These are phyloP conservation scores for Rostratula benghalensis DNA, from an alignment of 2,113 vertebrate genomes.

Conservation along the genomic window DNA sequence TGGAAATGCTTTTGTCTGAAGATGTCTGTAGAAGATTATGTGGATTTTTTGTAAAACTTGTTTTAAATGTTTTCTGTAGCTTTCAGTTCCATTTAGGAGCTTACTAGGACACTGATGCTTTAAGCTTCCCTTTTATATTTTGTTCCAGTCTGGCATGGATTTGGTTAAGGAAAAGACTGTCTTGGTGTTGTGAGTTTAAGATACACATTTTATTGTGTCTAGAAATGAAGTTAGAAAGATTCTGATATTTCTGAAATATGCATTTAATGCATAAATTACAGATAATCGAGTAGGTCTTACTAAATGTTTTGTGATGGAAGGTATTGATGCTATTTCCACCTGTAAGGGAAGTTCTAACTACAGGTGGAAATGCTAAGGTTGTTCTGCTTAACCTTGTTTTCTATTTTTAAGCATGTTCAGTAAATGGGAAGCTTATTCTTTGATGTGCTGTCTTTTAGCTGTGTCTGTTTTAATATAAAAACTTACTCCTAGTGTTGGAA, in stretches of 20 bases:
- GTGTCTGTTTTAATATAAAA: conserved; percentile 74
- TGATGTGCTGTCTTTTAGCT: conserved; percentile 67
- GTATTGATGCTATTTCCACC: conserved; percentile 69
- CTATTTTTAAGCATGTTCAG: conserved; percentile 68
- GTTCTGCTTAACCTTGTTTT: conserved; percentile 85
- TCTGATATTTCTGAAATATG: conserved; percentile 80
- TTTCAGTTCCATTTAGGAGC: conserved; percentile 69
- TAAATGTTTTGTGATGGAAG: conserved; percentile 33
- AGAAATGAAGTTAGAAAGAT: conserved; percentile 50
- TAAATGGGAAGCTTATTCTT: conserved; percentile 71
- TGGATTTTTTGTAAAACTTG: conserved; percentile 45
- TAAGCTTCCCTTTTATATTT: conserved; percentile 73
- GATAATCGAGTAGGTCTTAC: conserved; percentile 57
- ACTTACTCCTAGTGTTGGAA: conserved; percentile 61
- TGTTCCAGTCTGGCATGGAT: conserved; percentile 48
- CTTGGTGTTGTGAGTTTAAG: conserved; percentile 38
- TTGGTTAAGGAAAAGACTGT: conserved; percentile 68
- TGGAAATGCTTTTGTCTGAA: conserved; percentile 38
- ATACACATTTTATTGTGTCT: conserved; percentile 62
- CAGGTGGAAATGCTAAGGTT: conserved; percentile 84
- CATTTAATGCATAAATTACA: conserved; percentile 89
- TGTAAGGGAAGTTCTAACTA: conserved; percentile 66
- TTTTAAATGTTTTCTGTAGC: conserved; percentile 61
- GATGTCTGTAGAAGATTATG: conserved; percentile 62
- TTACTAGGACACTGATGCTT: conserved; percentile 66